Evolutionary conservation across 2,797 vertebrate species (phyloP), one percentile per base, ranked within the genome.

Genomic region (Gymnoscopelus braueri): DNA sequence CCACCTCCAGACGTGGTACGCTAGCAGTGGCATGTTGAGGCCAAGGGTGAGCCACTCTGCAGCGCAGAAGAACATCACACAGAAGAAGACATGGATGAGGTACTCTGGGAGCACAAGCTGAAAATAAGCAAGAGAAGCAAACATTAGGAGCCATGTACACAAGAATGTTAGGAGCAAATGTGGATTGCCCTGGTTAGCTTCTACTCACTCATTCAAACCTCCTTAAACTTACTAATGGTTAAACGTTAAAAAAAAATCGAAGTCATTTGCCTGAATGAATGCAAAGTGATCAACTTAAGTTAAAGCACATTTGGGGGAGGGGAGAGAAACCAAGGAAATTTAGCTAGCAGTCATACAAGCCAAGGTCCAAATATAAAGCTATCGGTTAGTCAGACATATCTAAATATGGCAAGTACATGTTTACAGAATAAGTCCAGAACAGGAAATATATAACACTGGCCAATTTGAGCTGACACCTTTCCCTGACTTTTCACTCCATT

Each of bases 61-160:
- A 6, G 97, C 98, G 79, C 98, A 99, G 80, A 99, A 96, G 93
- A 99, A 99, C 98, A 99, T 99, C 92, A 99, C 97, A 69, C 98
- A 99, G 96, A 99, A 99, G 96, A 99, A 99, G 74, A 97, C 96
- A 63, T 99, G 98, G 95, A 99, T 99, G 91, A 99, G 97, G 90
- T 99, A 99, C 93, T 99, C 98, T 1, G 98, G 98, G 83, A 99
- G 96, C 44, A 99, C 98, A 84, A 99, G 95, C 98, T 99, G 95
- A 1, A 69, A 69, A 60, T 57, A 81, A 26, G 47, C 53, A 39
- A 58, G 11, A 3, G 53, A 7, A 57, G 48, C 48, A 53, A 10
- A 61, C 1, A n/a, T 81, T 50, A 81, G 0, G 44, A 68, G 47
- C 47, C 47, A 48, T 29, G 26, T 29, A 29, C 8, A 7, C 8